Evolutionary conservation across 2,888 invertebrate species (phyloP), one percentile per base, ranked within the genome.

Genomic region (Sympetrum striolatum): DNA sequence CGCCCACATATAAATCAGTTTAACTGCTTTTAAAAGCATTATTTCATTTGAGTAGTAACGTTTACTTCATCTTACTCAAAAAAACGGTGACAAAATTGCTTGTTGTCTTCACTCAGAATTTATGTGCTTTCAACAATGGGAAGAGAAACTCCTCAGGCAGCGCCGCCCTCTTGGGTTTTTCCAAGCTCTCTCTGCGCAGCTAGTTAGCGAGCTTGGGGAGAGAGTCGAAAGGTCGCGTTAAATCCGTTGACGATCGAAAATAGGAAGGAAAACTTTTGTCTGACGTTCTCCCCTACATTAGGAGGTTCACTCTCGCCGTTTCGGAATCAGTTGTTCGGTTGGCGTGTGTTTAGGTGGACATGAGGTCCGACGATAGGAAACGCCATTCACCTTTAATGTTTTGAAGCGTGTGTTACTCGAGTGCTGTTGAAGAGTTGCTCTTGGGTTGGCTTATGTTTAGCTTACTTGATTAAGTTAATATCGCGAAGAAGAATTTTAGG

Each of bases 211-310:
- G 86, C 86, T 86, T 64, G 86, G 86, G 86, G 86, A 86, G 86
- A 86, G 86, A 86, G 86, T 64, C 37, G 60, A 86, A 86, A 86
- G 86, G 86, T 86, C 86, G 86, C 86, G 86, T 86, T 86, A 86
- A 60, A 86, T 86, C 86, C 86, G 86, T 86, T 48, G 86, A 86
- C 86, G 86, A n/a, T 18, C 31, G 86, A 86, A 73, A 86, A 60
- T 60, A 39, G 22, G 22, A 22, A 37, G 58, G 37, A 58, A 37
- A 22, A 58, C 58, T 86, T 86, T 86, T 86, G 86, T 82, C 82
- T 58, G 31, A 58, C 82, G 37, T 37, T 37, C 58, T 73, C 73
- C 14, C 25, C 73, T 73, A 60, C 82, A 37, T 86, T 53, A 86
- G 86, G 60, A 64, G 60, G 15, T 58, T 35, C 22, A 22, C 18